Percentiles rank a stretch among this genome's conserved stretches.
Evolutionary conservation across 1,140 invertebrate genomes (phyloP).

Genomic region (Apis dorsata): DNA sequence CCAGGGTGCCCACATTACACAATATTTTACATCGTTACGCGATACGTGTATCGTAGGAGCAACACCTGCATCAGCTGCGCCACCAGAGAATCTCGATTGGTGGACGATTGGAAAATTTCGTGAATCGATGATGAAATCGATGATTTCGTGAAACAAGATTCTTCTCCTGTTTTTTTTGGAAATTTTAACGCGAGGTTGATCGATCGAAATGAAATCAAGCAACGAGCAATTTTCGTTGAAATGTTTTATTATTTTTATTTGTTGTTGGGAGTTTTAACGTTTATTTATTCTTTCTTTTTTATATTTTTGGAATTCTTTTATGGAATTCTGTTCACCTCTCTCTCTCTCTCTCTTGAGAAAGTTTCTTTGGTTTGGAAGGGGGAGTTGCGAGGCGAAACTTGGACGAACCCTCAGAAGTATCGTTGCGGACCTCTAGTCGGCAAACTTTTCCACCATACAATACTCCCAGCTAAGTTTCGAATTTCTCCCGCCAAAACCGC

Average conservation of each 20-base stretch:
- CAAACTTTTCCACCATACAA: slow-evolving; percentile 14
- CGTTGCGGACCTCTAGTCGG: background rate
- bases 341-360: background rate
- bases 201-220: no score
- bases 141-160: background rate
- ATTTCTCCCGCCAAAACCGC: slow-evolving; percentile 9
- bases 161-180: no score
- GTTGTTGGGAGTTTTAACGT: no score
- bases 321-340: background rate
- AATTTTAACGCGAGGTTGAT: no score
- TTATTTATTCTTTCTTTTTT: no score
- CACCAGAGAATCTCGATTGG: slow-evolving; percentile 7
- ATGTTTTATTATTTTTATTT: no score
- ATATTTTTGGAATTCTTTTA: background rate
- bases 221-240: no score
- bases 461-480: slow-evolving; percentile 8
- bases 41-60: background rate
- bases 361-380: background rate
- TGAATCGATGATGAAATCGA: no score
- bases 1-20: background rate
- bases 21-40: slow-evolving; percentile 44
- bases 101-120: background rate
- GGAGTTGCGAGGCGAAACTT: slow-evolving; percentile 23
- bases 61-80: background rate
- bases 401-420: slow-evolving; percentile 3